phyloP scores from a whole-genome alignment of 2,888 invertebrate genomes.

The Odontomyia ornata region DNA sequence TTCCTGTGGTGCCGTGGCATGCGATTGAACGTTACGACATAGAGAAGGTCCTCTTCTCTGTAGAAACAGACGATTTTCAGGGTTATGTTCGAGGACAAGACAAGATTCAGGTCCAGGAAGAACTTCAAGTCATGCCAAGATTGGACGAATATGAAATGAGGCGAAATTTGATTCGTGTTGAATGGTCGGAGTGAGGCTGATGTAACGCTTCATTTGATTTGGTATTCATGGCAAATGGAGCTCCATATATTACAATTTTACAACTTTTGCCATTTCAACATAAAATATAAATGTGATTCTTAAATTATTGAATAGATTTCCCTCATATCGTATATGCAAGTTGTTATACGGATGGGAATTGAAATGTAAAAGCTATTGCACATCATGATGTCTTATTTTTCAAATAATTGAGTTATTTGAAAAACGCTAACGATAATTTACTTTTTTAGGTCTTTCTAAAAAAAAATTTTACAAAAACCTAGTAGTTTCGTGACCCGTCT shows the following conservation, averaged over 20 bases:
- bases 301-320: constrained; percentile 1
- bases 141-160: not conserved
- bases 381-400: no score
- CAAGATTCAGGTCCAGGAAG: not conserved
- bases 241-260: constrained; percentile 8
- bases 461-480: no score
- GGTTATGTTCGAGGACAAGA: not conserved
- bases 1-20: not conserved
- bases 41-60: not conserved
- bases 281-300: constrained; percentile 1
- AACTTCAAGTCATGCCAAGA: not conserved
- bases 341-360: no score
- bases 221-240: constrained; percentile 23
- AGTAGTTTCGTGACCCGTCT: no score
- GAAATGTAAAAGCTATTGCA: no score
- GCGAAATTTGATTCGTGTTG: not conserved
- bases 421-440: no score
- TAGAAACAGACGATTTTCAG: not conserved
- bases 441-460: no score
- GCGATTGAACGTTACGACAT: not conserved
- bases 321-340: no score
- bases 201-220: constrained; percentile 31
- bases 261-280: not conserved
- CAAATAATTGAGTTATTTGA: no score
- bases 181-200: constrained; percentile 1